Evolutionary conservation across 2,888 invertebrate genomes (phyloP), one percentile per base, ranked within the genome.

Genomic region (Conistra vaccinii): DNA sequence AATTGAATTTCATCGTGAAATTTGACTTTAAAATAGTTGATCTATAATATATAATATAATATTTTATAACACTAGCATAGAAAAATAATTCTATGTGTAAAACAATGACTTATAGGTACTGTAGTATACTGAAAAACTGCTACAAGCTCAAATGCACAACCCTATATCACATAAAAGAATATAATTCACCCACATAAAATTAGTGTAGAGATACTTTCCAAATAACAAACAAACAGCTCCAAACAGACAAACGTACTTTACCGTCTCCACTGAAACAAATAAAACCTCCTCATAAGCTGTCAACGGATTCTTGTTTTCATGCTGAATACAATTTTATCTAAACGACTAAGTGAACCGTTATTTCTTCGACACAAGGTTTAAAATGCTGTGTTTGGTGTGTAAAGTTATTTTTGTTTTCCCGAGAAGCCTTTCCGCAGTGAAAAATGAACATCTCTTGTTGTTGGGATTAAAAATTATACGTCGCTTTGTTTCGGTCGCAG

Each of bases 391-490:
- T 78, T 57, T 23, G 51, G n/a, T 12, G 26, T 20, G 61, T 55
- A 45, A 48, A 58, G 60, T 75, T 65, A 76, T 85, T 85, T 88
- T 83, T 84, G 79, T 73, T 68, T 73, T 81, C 76, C 87, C 69
- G 83, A 87, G 82, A 90, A 90, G 88, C 88, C 87, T 91, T 90
- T 90, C 89, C 78, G 82, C 86, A 84, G 92, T 94, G 95, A 95
- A 95, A 96, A 96, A 95, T 95, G 95, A 96, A 92, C 95, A 94
- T 93, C 93, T 92, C 94, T 89, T 89, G 92, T 91, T 90, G 93
- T 93, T 89, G 93, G 91, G 95, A 95, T 95, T 95, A 95, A 96
- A 96, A 95, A 95, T 95, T 94, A 95, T 92, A 90, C 92, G 89
- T 88, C 79, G 88, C 91, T 93, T 95, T 94, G 94, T 94, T 91